Evolutionary conservation across 2,888 invertebrate genomes (phyloP), one percentile per base, ranked within the genome.

Genomic region (Tetranychus piercei): DNA sequence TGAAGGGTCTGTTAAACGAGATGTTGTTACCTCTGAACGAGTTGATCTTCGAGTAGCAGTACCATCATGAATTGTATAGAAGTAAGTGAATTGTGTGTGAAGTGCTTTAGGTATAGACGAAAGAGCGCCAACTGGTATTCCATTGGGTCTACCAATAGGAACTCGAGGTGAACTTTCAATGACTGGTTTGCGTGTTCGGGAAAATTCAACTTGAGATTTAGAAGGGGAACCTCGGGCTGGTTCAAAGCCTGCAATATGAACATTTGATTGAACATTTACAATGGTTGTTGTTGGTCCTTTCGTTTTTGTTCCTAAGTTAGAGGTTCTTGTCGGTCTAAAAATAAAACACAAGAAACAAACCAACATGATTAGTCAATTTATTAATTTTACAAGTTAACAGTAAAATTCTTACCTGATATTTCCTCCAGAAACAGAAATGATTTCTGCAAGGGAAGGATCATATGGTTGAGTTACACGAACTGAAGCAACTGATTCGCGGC

Each of bases 191-290:
- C 73, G 23, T 9, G 65, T 69, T 69, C 69, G 20, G 1, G 22
- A 23, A 69, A 69, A 23, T 23, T 69, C 69, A n/a, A 11, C 6
- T 55, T 55, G 69, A 69, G 22, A 22, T 69, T 11, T 18, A 1
- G 69, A 20, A n/a, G 69, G 34, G 22, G 22, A n/a, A 23, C 11
- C 34, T 69, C 69, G 69, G 20, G 7, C 34, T 69, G 69, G 20
- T 5, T 73, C 73, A 73, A 73, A 64, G 55, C 44, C 44, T 7
- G 55, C 64, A 23, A 79, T 70, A 67, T 77, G 76, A 6, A 79
- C 76, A 44, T 76, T 73, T 9, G 79, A 79, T 7, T 77, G 78
- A 8, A 79, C 74, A 73, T 79, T 79, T 7, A 80, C 79, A n/a
- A 80, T 79, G 22, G 78, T 79, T 4, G 78, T 79, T 23, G 76